Percentiles rank a stretch among this genome's conserved stretches.
These are phyloP conservation scores for Hermetia illucens DNA, from an alignment of 1,140 invertebrate species.

Conservation along the genomic window DNA sequence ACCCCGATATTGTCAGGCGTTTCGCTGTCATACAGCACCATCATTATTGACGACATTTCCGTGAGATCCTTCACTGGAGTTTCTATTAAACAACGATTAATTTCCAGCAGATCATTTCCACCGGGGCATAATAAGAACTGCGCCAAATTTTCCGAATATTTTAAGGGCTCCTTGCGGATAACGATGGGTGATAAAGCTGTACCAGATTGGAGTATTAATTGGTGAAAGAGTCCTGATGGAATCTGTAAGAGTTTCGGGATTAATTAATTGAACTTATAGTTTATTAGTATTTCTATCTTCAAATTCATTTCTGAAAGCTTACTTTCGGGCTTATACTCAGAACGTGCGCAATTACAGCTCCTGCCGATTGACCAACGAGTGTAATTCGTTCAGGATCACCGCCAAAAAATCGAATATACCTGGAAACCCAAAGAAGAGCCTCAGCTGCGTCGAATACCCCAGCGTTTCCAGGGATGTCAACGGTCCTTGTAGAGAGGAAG, in stretches of 20 bases:
- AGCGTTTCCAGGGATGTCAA: conserved; percentile 15
- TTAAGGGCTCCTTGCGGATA: not conserved
- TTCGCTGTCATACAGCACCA: not conserved
- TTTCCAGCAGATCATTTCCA: no score
- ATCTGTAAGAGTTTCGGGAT: not conserved
- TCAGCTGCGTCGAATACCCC: conserved; percentile 18
- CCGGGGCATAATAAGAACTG: no score
- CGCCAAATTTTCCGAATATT: no score
- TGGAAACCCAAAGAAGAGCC: conserved; percentile 22
- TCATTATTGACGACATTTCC: no score
- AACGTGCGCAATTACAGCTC: conserved; percentile 15
- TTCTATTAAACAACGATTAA: not conserved
- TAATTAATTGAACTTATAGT: not conserved
- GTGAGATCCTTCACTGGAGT: not conserved
- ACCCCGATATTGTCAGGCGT: not conserved
- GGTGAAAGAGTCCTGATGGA: not conserved
- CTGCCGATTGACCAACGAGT: conserved; percentile 34
- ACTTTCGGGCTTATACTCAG: not conserved
- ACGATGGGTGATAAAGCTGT: not conserved
- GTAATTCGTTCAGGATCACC: conserved; percentile 34
- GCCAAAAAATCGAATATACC: conserved; percentile 33
- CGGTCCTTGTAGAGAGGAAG: not conserved
- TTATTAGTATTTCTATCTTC: not conserved
- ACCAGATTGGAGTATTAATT: not conserved
- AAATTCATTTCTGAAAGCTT: no score